Conservation (phyloP, 1,140 invertebrate genomes). For the Phymastichus coffea region DNA sequence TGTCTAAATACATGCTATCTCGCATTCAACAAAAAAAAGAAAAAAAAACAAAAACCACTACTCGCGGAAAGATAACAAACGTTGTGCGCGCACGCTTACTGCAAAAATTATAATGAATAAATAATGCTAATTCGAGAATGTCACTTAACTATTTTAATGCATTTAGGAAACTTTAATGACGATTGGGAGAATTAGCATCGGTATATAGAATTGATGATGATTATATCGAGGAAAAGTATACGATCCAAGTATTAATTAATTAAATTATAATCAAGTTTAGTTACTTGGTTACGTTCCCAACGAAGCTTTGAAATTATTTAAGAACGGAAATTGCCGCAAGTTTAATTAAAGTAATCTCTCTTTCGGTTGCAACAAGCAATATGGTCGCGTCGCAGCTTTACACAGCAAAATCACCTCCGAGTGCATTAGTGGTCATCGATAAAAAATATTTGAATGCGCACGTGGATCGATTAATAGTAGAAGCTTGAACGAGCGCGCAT, state of each 20-base stretch:
- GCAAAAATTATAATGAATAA: conserved; percentile 12
- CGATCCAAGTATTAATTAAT: not conserved
- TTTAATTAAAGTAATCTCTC: too few relatives aligned
- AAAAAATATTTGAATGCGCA: too few relatives aligned
- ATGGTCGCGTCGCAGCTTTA: too few relatives aligned
- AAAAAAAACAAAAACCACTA: too few relatives aligned
- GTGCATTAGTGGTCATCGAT: too few relatives aligned
- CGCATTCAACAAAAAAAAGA: conserved; percentile 10
- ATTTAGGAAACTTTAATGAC: not conserved
- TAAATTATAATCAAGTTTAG: conserved; percentile 5
- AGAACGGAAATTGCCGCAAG: too few relatives aligned
- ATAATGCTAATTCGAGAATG: not conserved
- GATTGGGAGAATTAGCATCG: not conserved
- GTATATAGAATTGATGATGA: not conserved
- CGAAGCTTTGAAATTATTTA: too few relatives aligned
- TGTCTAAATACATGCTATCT: not conserved
- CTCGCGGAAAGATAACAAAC: conserved; percentile 10
- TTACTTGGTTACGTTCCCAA: not conserved
- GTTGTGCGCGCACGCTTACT: conserved; percentile 1
- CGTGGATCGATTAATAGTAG: too few relatives aligned
- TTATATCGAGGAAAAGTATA: not conserved
- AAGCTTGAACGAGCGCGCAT: conserved; percentile 5
- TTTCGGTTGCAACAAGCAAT: too few relatives aligned
- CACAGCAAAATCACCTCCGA: too few relatives aligned
- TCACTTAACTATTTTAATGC: not conserved